Evolutionary conservation across 2,888 invertebrate species (phyloP).

Genomic region (Teleogryllus oceanicus): DNA sequence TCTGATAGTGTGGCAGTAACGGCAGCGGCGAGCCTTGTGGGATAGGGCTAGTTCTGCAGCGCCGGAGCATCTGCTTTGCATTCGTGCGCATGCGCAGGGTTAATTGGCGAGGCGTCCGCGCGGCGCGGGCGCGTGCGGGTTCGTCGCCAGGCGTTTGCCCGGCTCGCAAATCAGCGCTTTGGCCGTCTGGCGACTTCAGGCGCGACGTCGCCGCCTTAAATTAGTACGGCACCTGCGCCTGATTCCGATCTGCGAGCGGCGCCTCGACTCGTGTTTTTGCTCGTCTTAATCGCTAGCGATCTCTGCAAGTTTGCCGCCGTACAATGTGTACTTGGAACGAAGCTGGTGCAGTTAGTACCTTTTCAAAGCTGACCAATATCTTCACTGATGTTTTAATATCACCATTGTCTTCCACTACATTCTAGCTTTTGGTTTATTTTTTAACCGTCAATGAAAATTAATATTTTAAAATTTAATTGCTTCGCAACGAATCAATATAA

Average conservation of each 20-base stretch:
- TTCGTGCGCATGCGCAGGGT: background rate
- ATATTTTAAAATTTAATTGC: too few relatives aligned
- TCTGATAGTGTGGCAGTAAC: too few relatives aligned
- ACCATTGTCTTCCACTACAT: too few relatives aligned
- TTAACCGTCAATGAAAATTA: too few relatives aligned
- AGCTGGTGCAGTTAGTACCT: too few relatives aligned
- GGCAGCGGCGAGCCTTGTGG: background rate
- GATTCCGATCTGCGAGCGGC: background rate
- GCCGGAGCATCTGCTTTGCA: background rate
- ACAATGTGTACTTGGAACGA: too few relatives aligned
- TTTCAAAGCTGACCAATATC: too few relatives aligned
- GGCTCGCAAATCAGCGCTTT: constrained; percentile 3
- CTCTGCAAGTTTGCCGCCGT: background rate
- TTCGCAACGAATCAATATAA: too few relatives aligned
- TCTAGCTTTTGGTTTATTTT: too few relatives aligned
- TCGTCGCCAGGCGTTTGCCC: background rate
- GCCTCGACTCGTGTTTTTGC: background rate
- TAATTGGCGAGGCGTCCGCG: background rate
- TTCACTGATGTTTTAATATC: too few relatives aligned
- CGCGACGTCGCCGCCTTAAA: background rate
- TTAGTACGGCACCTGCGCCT: constrained; percentile 1
- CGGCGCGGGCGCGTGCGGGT: background rate
- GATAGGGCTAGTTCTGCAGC: background rate
- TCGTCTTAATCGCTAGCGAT: constrained; percentile 10
- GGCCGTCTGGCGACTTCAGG: background rate